Evolutionary conservation across 2,888 invertebrate genomes (phyloP).

Genomic region (Conchocele bisecta): DNA sequence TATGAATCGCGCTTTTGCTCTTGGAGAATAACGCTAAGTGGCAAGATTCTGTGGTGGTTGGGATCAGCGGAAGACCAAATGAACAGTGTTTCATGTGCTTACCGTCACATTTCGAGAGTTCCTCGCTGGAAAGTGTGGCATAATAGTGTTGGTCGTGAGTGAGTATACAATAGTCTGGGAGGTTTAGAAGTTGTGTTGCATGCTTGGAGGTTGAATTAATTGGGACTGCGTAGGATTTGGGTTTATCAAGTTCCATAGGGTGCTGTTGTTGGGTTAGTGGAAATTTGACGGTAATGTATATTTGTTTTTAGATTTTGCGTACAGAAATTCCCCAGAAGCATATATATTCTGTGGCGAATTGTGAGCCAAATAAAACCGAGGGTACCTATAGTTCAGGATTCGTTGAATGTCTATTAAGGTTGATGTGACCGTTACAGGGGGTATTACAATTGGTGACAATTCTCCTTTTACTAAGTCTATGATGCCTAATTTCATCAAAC

Average conservation of each 20-base stretch:
- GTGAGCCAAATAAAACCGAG: no score
- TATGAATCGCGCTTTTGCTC: no score
- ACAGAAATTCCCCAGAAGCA: not conserved
- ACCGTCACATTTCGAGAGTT: not conserved
- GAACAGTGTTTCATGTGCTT: not conserved
- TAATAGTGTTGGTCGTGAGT: not conserved
- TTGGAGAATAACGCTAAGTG: not conserved
- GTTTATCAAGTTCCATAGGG: not conserved
- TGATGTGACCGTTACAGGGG: no score
- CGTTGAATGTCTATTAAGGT: no score
- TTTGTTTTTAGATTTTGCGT: not conserved
- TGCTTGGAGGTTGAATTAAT: no score
- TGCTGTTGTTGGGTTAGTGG: not conserved
- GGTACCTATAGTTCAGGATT: no score
- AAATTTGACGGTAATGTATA: not conserved
- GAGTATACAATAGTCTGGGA: no score
- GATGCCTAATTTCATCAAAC: conserved; percentile 28
- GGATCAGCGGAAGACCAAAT: not conserved
- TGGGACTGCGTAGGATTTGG: not conserved
- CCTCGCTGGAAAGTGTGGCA: not conserved
- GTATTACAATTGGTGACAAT: conserved; percentile 21
- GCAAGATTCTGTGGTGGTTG: not conserved
- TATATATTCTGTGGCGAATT: no score
- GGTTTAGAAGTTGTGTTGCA: no score
- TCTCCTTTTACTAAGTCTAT: conserved; percentile 37